Conservation (phyloP, 2,888 invertebrate species). For the Keiferia lycopersicella region DNA sequence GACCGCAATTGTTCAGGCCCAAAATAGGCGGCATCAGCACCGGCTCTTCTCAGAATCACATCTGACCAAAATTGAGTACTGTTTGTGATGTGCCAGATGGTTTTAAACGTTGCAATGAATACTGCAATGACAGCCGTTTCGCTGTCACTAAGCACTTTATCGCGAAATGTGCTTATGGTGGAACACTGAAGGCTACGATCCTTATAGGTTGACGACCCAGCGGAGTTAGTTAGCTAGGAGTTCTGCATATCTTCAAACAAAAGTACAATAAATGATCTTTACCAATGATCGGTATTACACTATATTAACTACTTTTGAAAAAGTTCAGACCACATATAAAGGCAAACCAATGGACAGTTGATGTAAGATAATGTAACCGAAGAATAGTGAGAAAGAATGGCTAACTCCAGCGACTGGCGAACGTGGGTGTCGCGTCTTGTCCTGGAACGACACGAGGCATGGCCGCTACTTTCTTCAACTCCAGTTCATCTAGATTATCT, state of each 20-base stretch:
- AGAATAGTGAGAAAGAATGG: constrained; percentile 20
- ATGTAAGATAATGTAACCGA: constrained; percentile 13
- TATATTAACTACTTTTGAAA: no score
- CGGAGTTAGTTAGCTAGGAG: no score
- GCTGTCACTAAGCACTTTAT: no score
- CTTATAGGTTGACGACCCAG: no score
- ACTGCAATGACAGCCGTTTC: no score
- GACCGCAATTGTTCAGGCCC: not conserved
- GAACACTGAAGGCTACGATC: no score
- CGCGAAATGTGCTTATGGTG: no score
- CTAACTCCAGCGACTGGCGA: not conserved
- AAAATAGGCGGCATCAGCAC: constrained; percentile 4
- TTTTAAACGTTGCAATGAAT: no score
- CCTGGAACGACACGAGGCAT: not conserved
- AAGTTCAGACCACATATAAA: no score
- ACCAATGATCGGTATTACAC: no score
- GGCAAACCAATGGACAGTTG: not conserved
- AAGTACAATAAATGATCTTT: not conserved
- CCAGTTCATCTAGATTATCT: no score
- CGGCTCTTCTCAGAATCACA: constrained; percentile 6
- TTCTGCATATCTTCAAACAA: not conserved
- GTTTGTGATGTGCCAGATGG: not conserved
- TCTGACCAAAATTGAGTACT: not conserved
- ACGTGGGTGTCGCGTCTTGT: constrained; percentile 8
- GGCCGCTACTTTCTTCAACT: no score